Evolutionary conservation across 2,888 invertebrate genomes (phyloP), one percentile per base, ranked within the genome.

Genomic region (Fabriciana adippe): DNA sequence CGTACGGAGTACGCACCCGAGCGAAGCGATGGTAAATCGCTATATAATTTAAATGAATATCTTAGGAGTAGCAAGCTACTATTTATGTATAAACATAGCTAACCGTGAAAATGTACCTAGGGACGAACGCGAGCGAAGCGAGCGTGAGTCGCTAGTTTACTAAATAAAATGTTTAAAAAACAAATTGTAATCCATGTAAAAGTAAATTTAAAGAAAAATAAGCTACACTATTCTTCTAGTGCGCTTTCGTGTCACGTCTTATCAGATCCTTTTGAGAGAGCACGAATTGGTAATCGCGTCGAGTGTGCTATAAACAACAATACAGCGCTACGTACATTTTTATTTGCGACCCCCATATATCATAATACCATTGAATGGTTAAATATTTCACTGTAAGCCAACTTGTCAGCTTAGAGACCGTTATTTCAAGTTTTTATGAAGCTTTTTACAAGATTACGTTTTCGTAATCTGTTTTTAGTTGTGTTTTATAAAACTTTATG

Each of bases 231-330:
- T 64, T 50, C 55, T 51, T 41, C 35, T 41, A 41, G 35, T 41
- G 35, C 35, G 8, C 35, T 41, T 41, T 41, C 35, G 31, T 50
- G 55, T 51, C 62, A 45, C 67, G 63, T 47, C 18, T 57, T 26
- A 45, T 47, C 62, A 31, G 55, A 56, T 16, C 48, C 41, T 64
- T 51, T 55, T 66, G 62, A 67, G 61, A 35, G 51, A 47, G 31
- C 41, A 51, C 65, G 55, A 64, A 55, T 65, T 64, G 60, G 68
- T 67, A 65, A 69, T 65, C 67, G 55, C 31, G 54, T 53, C 59
- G 71, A 71, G 71, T 69, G 67, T 8, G 67, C 51, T 21, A 67
- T 71, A 71, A 71, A 71, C 65, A 71, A 71, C 71, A 67, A 71
- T 71, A 62, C 60, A 18, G 54, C 26, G 62, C 21, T 67, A 56